Evolutionary conservation across 2,113 vertebrate genomes (phyloP), one percentile per base, ranked within the genome.

Genomic region (Sclerurus mexicanus): DNA sequence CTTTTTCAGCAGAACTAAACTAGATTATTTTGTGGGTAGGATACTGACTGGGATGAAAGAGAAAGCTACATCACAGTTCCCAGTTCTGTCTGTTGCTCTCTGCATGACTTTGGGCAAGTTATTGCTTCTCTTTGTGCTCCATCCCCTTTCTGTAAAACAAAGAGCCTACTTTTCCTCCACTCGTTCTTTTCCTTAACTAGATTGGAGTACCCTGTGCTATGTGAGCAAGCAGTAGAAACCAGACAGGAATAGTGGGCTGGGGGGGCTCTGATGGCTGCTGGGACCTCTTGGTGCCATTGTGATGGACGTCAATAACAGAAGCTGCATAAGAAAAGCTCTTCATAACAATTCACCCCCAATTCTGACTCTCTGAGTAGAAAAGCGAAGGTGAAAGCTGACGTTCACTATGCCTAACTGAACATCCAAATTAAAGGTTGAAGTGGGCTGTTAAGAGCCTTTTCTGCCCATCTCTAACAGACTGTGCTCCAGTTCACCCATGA

Each of bases 1-100:
- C 88, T 90, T 93, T 89, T 90, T 92, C 90, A 95, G 92, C 82
- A 92, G 85, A 93, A 94, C 63, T 86, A 84, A 95, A 94, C 80
- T 85, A 46, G 73, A 94, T 95, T 96, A 91, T 93, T 91, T 91
- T 90, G 90, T 0, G 68, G 87, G 71, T 83, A 86, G 63, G 79
- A 94, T 76, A 81, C 75, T 80, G 87, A 91, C 81, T 74, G 79
- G 49, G 95, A 94, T 90, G 64, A 94, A 93, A 89, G 90, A 42
- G 55, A 75, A 39, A 76, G 71, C 72, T 46, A 28, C 50, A 77
- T 80, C 85, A 66, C 55, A 80, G 82, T 22, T 86, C 85, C 50
- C 86, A 52, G 63, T 39, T 71, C 85, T 77, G 53, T 58, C 89
- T 85, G 64, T 71, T 73, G 47, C 31, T 59, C 82, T 46, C 72